Conservation (phyloP, 2,888 invertebrate species). For the Drosophila rubida region DNA sequence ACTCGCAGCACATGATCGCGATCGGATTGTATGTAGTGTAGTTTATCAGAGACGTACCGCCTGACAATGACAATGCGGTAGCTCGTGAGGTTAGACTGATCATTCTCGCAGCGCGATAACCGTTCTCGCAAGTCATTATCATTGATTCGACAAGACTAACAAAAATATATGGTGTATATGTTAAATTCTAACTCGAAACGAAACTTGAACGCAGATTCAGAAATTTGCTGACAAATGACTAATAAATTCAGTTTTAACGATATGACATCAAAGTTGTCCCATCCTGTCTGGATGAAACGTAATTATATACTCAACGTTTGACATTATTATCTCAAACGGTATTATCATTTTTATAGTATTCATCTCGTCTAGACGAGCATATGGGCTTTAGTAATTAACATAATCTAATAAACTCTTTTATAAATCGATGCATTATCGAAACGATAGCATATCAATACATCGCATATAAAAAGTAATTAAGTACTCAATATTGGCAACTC, state of each 20-base stretch:
- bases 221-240: neutral
- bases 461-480: neutral
- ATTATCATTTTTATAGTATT: neutral
- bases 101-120: conserved; percentile 17
- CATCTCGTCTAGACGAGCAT: neutral
- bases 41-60: conserved; percentile 25
- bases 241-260: neutral
- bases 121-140: conserved; percentile 33
- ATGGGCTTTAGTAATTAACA: neutral
- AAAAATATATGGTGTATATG: neutral
- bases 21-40: conserved; percentile 29
- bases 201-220: neutral
- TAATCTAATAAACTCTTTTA: neutral
- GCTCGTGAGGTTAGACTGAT: conserved; percentile 1
- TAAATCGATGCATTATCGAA: neutral
- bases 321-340: conserved; percentile 3
- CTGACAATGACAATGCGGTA: neutral
- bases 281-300: neutral
- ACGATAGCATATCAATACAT: neutral
- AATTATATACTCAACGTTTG: neutral
- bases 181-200: neutral
- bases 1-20: conserved; percentile 57
- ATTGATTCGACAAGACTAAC: neutral
- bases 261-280: neutral
- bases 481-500: neutral